These are phyloP conservation scores for Lucilia cuprina DNA, from an alignment of 1,140 invertebrate species.

Conservation along the genomic window DNA sequence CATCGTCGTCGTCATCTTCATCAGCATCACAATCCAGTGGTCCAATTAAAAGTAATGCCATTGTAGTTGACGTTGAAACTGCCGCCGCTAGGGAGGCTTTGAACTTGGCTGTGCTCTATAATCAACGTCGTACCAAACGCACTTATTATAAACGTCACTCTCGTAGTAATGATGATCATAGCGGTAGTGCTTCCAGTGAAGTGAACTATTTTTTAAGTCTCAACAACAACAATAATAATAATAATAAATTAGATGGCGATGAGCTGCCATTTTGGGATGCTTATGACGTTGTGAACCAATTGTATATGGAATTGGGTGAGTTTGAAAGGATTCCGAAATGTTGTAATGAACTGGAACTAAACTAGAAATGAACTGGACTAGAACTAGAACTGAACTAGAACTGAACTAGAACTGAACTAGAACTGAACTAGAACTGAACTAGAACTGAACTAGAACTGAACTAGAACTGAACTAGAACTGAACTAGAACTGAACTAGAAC, in stretches of 20 bases:
- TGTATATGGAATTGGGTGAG: conserved; percentile 83
- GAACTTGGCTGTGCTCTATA: conserved; percentile 56
- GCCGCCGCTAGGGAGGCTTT: conserved; percentile 43
- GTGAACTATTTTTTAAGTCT: conserved; percentile 20
- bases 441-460: too few species aligned
- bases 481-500: too few species aligned
- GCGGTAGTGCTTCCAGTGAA: conserved; percentile 47
- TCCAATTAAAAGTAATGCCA: neutral
- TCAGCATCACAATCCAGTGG: neutral
- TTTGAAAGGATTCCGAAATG: neutral
- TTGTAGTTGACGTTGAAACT: conserved; percentile 20
- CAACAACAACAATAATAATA: neutral
- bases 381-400: too few species aligned
- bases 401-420: too few species aligned
- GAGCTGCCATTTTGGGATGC: conserved; percentile 82
- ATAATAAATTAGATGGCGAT: conserved; percentile 42
- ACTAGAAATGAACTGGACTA: too few species aligned
- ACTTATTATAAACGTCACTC: conserved; percentile 48
- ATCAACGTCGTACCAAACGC: conserved; percentile 56
- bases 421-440: too few species aligned
- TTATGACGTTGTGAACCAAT: conserved; percentile 87
- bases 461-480: too few species aligned
- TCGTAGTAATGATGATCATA: conserved; percentile 48
- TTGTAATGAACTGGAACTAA: too few species aligned
- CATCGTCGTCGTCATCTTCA: neutral